Evolutionary conservation across 2,888 invertebrate species (phyloP), one percentile per base, ranked within the genome.

Genomic region (Aquatica leii): DNA sequence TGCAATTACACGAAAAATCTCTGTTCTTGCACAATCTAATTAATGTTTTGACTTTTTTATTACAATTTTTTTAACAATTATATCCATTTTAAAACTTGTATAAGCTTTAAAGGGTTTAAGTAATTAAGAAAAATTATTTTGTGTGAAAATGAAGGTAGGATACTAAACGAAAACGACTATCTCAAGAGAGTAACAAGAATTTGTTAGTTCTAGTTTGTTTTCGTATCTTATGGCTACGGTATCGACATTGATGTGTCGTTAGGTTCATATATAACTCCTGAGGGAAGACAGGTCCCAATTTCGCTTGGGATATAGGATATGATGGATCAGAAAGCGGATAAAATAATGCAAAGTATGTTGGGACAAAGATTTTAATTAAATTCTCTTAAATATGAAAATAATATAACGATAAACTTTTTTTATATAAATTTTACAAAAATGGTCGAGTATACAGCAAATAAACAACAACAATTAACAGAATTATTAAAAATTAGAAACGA

Each of bases 141-240:
- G 11, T 14, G 17, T 24, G 40, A 50, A 43, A 34, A n/a, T 14
- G 53, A 51, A 37, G 46, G 21, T 20, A 46, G 31, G 21, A 34
- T 20, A 31, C 35, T 51, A 56, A 57, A 21, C 51, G 43, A 52
- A 43, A 55, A 54, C 40, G 59, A 31, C 35, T 58, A 66, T 71
- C 71, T 69, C 71, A 62, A 66, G 71, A 72, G 73, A 69, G 69
- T 69, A 69, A 70, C 69, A 72, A 73, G 72, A 72, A 73, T 71
- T 70, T 72, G 70, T 73, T 73, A 74, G 66, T 68, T 67, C 66
- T 69, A 71, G 71, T 72, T 73, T 72, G 74, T 73, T 71, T 69
- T 71, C 65, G 66, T 62, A 59, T 66, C 66, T 63, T 63, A 64
- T 59, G 56, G 65, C 65, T 66, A 59, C 67, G 59, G 58, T 46